Evolutionary conservation across 2,888 invertebrate species (phyloP), one percentile per base, ranked within the genome.

Genomic region (Mesopsocus fuscifrons): DNA sequence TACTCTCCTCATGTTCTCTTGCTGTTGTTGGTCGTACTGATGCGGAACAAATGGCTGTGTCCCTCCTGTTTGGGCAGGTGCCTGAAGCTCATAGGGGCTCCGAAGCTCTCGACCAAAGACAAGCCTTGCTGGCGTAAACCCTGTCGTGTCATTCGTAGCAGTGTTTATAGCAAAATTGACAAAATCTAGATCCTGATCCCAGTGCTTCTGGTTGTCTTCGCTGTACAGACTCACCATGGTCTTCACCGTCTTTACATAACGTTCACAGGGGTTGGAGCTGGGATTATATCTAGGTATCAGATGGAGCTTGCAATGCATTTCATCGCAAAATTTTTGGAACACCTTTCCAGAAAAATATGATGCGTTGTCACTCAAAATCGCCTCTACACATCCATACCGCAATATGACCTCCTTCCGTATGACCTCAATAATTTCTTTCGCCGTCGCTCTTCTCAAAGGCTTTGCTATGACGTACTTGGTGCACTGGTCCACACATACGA

Each of bases 1-100:
- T 23, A 2, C 18, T 46, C 52, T 60, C 30, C 31, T 38, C 41
- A 34, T 44, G 43, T 48, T 55, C 52, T 65, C 54, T 72, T n/a
- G n/a, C n/a, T n/a, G n/a, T n/a, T n/a, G n/a, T n/a, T n/a, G n/a
- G n/a, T n/a, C n/a, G n/a, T n/a, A n/a, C n/a, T n/a, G n/a, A n/a
- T n/a, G n/a, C n/a, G n/a, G n/a, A n/a, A n/a, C n/a, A n/a, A n/a
- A n/a, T n/a, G n/a, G n/a, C n/a, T n/a, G n/a, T n/a, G n/a, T n/a
- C n/a, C n/a, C n/a, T n/a, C n/a, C n/a, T n/a, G n/a, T n/a, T n/a
- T n/a, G n/a, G n/a, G n/a, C n/a, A n/a, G n/a, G n/a, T n/a, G n/a
- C n/a, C n/a, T n/a, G n/a, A n/a, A n/a, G n/a, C n/a, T n/a, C n/a
- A n/a, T n/a, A n/a, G n/a, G n/a, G n/a, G n/a, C n/a, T n/a, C n/a